These are phyloP conservation scores for Conus betulinus DNA, from an alignment of 1,140 invertebrate genomes.

Conservation along the genomic window DNA sequence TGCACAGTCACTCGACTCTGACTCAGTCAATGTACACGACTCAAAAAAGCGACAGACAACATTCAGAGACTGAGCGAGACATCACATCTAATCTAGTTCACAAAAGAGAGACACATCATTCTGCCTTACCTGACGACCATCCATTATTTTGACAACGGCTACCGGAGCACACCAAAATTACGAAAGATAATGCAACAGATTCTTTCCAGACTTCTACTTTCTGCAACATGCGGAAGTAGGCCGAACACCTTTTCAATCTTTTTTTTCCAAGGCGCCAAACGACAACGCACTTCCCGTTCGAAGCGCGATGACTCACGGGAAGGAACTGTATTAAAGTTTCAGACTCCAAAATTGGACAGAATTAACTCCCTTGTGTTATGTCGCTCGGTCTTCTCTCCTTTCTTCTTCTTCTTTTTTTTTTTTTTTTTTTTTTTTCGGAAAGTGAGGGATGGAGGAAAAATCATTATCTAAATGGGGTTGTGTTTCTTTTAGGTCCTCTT, in stretches of 20 bases:
- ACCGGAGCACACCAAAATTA: background rate
- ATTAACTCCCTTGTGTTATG: no score
- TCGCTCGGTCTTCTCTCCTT: no score
- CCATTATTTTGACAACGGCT: background rate
- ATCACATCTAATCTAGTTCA: background rate
- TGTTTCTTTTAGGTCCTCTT: no score
- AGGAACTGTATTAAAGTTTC: background rate
- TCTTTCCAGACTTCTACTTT: background rate
- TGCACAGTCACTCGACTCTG: no score
- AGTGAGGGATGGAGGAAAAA: no score
- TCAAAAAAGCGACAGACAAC: background rate
- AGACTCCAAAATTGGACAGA: no score
- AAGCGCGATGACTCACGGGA: background rate
- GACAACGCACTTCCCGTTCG: slow-evolving; percentile 5
- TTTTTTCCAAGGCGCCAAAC: background rate
- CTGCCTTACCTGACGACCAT: background rate
- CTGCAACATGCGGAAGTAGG: background rate
- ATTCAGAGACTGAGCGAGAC: background rate
- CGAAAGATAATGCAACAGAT: background rate
- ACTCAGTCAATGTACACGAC: background rate
- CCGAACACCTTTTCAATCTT: background rate
- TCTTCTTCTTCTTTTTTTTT: no score
- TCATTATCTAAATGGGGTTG: no score
- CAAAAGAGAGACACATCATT: background rate
- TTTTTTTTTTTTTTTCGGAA: no score